Base-by-base conservation (phyloP, 2,113 vertebrate genomes). In the Brienomyrus longianalis region DNA sequence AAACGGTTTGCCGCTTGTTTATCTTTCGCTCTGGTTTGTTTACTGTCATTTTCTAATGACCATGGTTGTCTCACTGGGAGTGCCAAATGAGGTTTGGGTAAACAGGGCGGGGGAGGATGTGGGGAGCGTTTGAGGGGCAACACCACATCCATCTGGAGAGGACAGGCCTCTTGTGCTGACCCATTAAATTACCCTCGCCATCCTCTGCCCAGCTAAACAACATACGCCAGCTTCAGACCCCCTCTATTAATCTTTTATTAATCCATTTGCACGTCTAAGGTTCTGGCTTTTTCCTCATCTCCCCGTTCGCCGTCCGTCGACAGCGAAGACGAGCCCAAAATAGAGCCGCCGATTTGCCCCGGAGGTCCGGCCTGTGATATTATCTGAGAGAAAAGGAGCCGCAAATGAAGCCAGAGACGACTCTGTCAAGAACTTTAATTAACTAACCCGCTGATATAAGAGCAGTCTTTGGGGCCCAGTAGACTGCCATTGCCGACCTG, bases 171-270 rank as follows among this genome's bases (percentile, higher is more conserved):
- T 48, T 2, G 8, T 84, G 17, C 21, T 84, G 45, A 84, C 83
- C 21, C 1, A 3, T 45, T 45, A 84, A 84, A 84, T 45, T 48
- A 45, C 35, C 43, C 39, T 83, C 39, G 3, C 5, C 80, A 17
- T 39, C 39, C 7, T 83, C 35, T 23, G 7, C 83, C 83, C 7
- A 17, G 45, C 83, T 48, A 48, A 84, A 48, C 83, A 84, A 23
- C 43, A 84, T 5, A 84, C n/a, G 23, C 45, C 23, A 48, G 19
- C 17, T 84, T 48, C 9, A 48, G 45, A 8, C 23, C 21, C 45
- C 83, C 9, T 48, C 39, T 84, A 84, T 84, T 84, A 84, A 84
- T 84, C 43, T 84, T 84, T 84, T 23, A 84, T 84, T n/a, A 84
- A 23, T 83, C 39, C 80, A 83, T 83, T 83, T 83, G 80, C 17